A percentile compares a stretch with the other conserved stretches of the same genome.
Evolutionary conservation across 2,797 vertebrate genomes (phyloP).

Genomic region (Sciaenops ocellatus): DNA sequence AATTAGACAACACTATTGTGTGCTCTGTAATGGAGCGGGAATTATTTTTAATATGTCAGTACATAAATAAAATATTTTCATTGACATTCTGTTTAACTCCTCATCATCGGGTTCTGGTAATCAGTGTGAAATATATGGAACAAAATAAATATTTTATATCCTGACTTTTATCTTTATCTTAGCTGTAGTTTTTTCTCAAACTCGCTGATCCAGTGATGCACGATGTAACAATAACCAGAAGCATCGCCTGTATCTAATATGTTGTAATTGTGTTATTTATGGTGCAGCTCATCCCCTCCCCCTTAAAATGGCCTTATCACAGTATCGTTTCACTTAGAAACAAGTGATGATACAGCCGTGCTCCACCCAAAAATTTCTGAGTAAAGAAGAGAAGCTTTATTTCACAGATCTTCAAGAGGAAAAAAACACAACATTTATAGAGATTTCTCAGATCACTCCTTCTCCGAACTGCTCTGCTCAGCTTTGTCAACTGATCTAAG

Average conservation of each 20-base stretch:
- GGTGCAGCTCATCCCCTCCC: neutral
- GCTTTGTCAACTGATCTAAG: neutral
- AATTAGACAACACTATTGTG: slow-evolving; percentile 21
- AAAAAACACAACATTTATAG: neutral
- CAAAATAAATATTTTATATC: neutral
- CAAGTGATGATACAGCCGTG: neutral
- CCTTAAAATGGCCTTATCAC: neutral
- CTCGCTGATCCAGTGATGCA: slow-evolving; percentile 25
- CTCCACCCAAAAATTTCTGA: neutral
- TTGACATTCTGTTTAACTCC: neutral
- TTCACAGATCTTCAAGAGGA: neutral
- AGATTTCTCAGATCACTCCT: neutral
- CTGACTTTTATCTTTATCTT: neutral
- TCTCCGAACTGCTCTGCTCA: slow-evolving; percentile 7
- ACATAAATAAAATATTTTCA: slow-evolving; percentile 3
- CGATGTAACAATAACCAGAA: slow-evolving; percentile 37
- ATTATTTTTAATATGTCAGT: slow-evolving; percentile 1
- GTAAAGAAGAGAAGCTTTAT: neutral
- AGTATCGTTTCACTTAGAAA: neutral
- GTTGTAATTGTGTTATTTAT: slow-evolving; percentile 41
- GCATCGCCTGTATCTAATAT: slow-evolving; percentile 28
- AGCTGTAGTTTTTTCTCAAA: slow-evolving; percentile 4
- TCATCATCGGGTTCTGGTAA: slow-evolving; percentile 1
- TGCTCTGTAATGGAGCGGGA: slow-evolving; percentile 7
- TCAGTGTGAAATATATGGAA: neutral